A percentile compares a stretch with the other conserved stretches of the same genome.
Evolutionary conservation across 2,797 vertebrate species (phyloP).

Genomic region (Danio kyathit): DNA sequence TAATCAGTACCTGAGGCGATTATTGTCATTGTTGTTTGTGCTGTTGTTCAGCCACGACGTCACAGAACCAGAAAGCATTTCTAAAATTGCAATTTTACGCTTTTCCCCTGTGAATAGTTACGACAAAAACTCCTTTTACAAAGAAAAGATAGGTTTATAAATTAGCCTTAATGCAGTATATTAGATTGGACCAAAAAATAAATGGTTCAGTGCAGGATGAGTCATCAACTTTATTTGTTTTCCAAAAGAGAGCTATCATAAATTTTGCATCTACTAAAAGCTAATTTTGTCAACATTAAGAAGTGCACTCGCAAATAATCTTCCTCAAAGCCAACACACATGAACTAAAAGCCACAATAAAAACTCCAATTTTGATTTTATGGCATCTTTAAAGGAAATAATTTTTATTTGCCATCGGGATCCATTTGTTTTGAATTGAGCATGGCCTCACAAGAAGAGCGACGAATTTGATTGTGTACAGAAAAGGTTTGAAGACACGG

Average conservation of each 20-base stretch:
- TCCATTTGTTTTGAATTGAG: neutral
- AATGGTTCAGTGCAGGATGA: no score
- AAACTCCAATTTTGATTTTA: constrained; percentile 7
- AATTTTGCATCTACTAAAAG: neutral
- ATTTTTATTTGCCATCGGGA: neutral
- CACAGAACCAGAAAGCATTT: no score
- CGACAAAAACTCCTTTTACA: no score
- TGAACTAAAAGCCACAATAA: constrained; percentile 1
- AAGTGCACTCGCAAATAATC: neutral
- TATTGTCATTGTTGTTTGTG: no score
- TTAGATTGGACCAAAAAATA: neutral
- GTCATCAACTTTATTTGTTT: neutral
- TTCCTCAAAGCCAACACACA: constrained; percentile 1
- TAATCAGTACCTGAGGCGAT: no score
- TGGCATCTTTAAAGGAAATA: neutral
- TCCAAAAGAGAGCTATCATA: neutral
- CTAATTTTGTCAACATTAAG: neutral
- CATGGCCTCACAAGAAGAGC: constrained; percentile 4
- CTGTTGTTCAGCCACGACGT: no score
- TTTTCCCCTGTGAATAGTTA: no score
- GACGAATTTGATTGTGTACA: neutral
- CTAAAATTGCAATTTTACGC: no score
- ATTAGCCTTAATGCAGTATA: neutral
- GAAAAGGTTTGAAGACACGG: constrained; percentile 7
- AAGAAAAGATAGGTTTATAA: no score